These are phyloP conservation scores for Eueremaeus valkanovi DNA, from an alignment of 2,888 invertebrate species.

Conservation along the genomic window DNA sequence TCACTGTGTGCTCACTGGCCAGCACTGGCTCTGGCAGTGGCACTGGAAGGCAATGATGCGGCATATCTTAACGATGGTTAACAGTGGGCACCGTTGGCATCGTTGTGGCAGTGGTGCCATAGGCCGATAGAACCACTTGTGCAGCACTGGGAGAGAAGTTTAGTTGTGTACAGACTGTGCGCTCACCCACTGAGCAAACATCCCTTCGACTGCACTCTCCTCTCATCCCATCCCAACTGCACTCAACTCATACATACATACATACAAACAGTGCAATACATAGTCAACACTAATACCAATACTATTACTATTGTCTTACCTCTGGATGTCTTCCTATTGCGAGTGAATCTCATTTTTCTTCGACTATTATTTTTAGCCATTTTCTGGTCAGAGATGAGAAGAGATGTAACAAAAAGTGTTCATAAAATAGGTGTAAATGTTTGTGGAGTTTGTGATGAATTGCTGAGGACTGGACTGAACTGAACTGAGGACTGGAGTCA, in stretches of 20 bases:
- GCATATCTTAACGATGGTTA: background rate
- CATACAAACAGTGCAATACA: too few species aligned
- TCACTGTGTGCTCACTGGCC: too few species aligned
- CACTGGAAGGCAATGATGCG: constrained; percentile 13
- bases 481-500: too few species aligned
- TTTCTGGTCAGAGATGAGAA: background rate
- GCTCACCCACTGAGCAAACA: constrained; percentile 30
- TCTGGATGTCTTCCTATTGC: background rate
- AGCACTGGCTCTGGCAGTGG: background rate
- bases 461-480: constrained; percentile 11
- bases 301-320: constrained; percentile 5
- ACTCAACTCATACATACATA: too few species aligned
- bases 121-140: constrained; percentile 33
- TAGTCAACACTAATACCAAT: background rate
- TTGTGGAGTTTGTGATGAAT: constrained; percentile 26
- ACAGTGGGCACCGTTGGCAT: too few species aligned
- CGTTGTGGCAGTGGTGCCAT: too few species aligned
- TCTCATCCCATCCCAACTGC: constrained; percentile 18
- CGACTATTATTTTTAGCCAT: constrained; percentile 16
- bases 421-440: constrained; percentile 20
- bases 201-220: constrained; percentile 26
- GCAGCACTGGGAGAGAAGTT: background rate
- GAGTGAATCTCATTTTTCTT: background rate
- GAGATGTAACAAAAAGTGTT: background rate
- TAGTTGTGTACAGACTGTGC: too few species aligned